A percentile compares a stretch with the other conserved stretches of the same genome.
These are phyloP conservation scores for Thamnaconus septentrionalis DNA, from an alignment of 2,113 vertebrate species.

Conservation along the genomic window DNA sequence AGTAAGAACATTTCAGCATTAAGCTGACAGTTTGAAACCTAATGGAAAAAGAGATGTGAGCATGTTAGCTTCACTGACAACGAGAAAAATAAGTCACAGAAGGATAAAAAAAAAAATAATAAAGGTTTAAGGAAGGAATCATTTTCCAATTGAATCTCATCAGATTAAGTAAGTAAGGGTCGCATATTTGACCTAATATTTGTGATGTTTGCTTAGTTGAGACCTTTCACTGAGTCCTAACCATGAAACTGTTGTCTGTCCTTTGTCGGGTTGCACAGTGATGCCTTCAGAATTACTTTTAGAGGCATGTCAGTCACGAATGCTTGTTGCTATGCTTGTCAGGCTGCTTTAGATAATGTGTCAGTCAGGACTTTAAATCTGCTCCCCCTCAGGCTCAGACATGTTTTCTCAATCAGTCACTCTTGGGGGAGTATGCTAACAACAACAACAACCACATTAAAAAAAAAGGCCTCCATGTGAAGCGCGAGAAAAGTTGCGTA, in stretches of 20 bases:
- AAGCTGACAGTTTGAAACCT: no score
- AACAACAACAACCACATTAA: not conserved
- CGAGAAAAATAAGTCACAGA: no score
- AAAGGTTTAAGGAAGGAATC: no score
- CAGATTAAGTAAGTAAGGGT: no score
- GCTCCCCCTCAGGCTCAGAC: not conserved
- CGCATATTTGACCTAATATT: no score
- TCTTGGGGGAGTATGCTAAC: not conserved
- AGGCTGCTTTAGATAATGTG: conserved; percentile 31
- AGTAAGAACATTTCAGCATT: no score
- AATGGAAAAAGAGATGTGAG: no score
- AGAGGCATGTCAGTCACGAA: conserved; percentile 43
- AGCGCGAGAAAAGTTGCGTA: conserved; percentile 29
- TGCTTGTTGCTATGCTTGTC: conserved; percentile 39
- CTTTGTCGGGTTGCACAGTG: not conserved
- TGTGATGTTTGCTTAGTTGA: no score
- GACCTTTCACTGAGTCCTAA: not conserved
- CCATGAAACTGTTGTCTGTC: not conserved
- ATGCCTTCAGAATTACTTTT: conserved; percentile 8
- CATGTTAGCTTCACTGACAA: no score
- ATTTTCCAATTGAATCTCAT: no score
- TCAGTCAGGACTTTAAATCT: conserved; percentile 36
- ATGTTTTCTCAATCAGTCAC: conserved; percentile 18
- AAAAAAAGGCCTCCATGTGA: no score
- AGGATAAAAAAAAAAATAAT: no score